Evolutionary conservation across 2,113 vertebrate genomes (phyloP).

Genomic region (Genyomyrus donnyi): DNA sequence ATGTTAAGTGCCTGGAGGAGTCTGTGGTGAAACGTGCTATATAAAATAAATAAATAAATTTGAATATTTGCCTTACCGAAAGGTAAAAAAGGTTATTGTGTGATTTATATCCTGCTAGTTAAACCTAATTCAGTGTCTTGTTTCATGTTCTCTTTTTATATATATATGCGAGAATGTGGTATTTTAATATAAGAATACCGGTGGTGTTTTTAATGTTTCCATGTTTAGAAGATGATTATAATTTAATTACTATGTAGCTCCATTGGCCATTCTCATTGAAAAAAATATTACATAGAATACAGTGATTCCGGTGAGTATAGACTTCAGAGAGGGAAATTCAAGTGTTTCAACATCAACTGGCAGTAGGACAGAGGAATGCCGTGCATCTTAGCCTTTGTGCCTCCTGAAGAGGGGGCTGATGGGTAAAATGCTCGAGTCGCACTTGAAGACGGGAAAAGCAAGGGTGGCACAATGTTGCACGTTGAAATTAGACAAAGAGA

Average conservation of each 20-base stretch:
- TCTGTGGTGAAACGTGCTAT: background rate
- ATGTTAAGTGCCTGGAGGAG: background rate
- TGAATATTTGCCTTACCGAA: background rate
- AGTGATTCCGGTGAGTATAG: background rate
- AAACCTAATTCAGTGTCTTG: background rate
- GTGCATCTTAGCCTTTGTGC: background rate
- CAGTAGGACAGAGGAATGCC: background rate
- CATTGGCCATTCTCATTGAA: background rate
- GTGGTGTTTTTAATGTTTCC: background rate
- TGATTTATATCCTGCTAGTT: background rate
- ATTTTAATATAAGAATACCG: background rate
- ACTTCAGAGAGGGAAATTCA: background rate
- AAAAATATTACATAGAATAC: background rate
- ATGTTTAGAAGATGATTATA: background rate
- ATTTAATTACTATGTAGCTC: background rate
- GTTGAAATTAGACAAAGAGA: background rate
- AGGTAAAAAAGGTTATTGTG: background rate
- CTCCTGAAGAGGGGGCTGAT: background rate
- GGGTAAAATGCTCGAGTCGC: background rate
- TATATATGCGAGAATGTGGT: background rate
- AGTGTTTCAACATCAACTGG: background rate
- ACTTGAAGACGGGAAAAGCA: background rate
- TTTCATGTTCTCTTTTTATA: background rate
- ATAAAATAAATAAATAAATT: background rate
- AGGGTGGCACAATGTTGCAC: background rate